Percentiles rank a stretch among this genome's conserved stretches.
phyloP scores from a whole-genome alignment of 2,888 invertebrate species.

The Drosophila nr. perissopoda region DNA sequence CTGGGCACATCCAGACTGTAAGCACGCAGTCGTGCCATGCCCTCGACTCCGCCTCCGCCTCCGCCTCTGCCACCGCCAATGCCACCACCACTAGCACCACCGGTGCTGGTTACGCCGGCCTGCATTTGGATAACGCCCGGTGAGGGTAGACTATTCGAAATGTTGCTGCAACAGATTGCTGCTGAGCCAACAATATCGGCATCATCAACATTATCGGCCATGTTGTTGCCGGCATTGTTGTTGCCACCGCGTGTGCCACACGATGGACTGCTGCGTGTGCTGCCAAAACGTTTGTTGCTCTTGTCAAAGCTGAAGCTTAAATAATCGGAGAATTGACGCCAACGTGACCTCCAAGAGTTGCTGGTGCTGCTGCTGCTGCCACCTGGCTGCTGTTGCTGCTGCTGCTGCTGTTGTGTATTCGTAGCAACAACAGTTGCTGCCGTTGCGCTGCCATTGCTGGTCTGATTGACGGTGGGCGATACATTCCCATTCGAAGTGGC shows the following conservation, averaged over 20 bases:
- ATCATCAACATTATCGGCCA: neutral
- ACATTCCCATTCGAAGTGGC: conserved; percentile 76
- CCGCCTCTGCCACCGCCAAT: neutral
- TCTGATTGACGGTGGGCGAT: conserved; percentile 68
- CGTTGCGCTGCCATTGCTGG: conserved; percentile 62
- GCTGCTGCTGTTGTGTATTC: conserved; percentile 19
- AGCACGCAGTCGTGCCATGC: conserved; percentile 76
- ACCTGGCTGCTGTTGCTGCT: conserved; percentile 32
- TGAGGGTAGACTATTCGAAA: conserved; percentile 82
- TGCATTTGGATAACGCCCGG: conserved; percentile 42
- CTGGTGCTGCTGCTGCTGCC: conserved; percentile 40
- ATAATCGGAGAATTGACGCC: conserved; percentile 85
- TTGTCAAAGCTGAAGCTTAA: conserved; percentile 85
- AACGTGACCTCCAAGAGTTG: conserved; percentile 83
- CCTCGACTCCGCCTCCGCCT: conserved; percentile 48
- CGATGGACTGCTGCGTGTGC: conserved; percentile 82
- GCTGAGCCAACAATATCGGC: conserved; percentile 1
- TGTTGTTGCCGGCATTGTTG: conserved; percentile 46
- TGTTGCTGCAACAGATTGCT: conserved; percentile 80
- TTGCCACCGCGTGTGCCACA: conserved; percentile 58
- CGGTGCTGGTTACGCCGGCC: neutral
- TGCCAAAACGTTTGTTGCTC: conserved; percentile 82
- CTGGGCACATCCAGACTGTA: conserved; percentile 84
- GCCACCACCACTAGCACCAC: neutral
- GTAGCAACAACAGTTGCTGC: conserved; percentile 70